Evolutionary conservation across 2,888 invertebrate genomes (phyloP).

Genomic region (Tipula unca): DNA sequence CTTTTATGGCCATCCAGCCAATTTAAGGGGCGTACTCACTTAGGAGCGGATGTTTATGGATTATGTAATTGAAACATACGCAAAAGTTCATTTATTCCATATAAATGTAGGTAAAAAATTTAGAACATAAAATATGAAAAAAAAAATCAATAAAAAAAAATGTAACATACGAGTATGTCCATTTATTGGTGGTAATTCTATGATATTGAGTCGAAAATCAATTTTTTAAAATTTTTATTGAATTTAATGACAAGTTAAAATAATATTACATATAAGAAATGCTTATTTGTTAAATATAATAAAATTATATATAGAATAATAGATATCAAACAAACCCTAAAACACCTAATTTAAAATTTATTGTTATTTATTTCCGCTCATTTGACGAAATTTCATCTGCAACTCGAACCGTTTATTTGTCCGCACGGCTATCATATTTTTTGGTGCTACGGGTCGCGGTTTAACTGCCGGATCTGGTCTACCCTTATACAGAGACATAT

Average conservation of each 20-base stretch:
- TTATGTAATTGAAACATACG: no score
- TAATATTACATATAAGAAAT: background rate
- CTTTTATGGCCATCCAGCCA: no score
- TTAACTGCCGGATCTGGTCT: conserved; percentile 25
- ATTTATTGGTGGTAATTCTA: no score
- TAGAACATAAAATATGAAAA: no score
- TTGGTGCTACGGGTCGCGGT: conserved; percentile 26
- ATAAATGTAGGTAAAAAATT: no score
- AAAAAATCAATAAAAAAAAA: no score
- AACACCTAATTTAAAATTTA: background rate
- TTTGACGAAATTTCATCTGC: conserved; percentile 50
- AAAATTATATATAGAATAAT: no score
- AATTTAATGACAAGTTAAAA: background rate
- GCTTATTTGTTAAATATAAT: background rate
- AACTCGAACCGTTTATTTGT: conserved; percentile 64
- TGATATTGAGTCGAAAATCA: no score
- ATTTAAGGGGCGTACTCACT: no score
- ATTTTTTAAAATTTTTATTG: background rate
- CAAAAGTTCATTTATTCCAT: no score
- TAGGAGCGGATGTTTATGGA: no score
- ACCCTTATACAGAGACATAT: conserved; percentile 36
- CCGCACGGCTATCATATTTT: conserved; percentile 53
- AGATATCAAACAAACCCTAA: background rate
- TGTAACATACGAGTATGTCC: no score
- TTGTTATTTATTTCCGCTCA: background rate